Evolutionary conservation across 2,888 invertebrate genomes (phyloP), one percentile per base, ranked within the genome.

Genomic region (Galerucella calmariensis): DNA sequence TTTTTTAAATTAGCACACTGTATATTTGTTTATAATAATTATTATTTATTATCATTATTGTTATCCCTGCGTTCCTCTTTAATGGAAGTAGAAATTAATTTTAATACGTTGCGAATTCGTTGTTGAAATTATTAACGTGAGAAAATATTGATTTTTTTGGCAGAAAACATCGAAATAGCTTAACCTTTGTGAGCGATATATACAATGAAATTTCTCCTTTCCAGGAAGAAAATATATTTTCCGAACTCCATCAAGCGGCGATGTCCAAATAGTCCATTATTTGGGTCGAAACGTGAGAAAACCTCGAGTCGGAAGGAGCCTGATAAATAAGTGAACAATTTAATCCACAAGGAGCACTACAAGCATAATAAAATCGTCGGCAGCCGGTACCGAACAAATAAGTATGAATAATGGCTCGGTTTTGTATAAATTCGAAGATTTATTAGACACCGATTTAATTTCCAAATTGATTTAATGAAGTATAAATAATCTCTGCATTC

Each of bases 251-350:
- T 68, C 68, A 56, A 68, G 59, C 24, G 65, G 44, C 27, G 24
- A 68, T 59, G 68, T 68, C 68, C 68, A 59, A 68, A 68, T 68
- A 68, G 58, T 16, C 68, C 59, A 68, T 68, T 68, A 68, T 68
- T 68, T 44, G 68, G 58, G 68, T 59, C 35, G 35, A 12, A 70
- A 70, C 69, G 69, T 70, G 70, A 53, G 63, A 70, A 70, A 70
- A 53, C 41, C 59, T 63, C 20, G 20, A 41, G 10, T 27, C 56
- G 48, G 20, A 62, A 35, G 16, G 69, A 63, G 27, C 46, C 69
- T 70, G 62, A 70, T 70, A 70, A 70, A 70, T 70, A 70, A 70
- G 62, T 70, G 63, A 70, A 63, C 70, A 70, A 70, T 63, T 70
- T 70, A 59, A 70, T 73, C 67, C 67, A 20, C 68, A 51, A 65